Base-by-base conservation (phyloP, 2,888 invertebrate genomes). In the Callosobruchus maculatus region DNA sequence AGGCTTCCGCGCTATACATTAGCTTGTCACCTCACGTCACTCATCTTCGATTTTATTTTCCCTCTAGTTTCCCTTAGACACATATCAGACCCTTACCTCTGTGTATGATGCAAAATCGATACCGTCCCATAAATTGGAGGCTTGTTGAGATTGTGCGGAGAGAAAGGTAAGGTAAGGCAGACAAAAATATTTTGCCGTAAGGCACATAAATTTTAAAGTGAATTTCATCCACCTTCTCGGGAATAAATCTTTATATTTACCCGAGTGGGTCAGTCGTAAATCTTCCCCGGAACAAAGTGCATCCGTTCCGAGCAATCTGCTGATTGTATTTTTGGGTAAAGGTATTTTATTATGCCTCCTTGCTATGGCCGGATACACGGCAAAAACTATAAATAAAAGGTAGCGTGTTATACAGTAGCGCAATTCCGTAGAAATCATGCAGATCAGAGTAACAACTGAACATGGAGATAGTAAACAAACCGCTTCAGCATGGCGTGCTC, bases 121-220 rank as follows among this genome's bases (percentile, higher is more conserved):
- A 49, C 13, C 49, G 1, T 49, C 49, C 13, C 49, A 69, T 21
- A 69, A 69, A 69, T 7, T 18, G 4, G 9, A n/a, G 26, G 4
- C 26, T 21, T 21, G 70, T 22, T 69, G 26, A 31, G 21, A 72
- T 21, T 22, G 30, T n/a, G n/a, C n/a, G n/a, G n/a, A n/a, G n/a
- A n/a, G n/a, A n/a, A n/a, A n/a, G 66, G 1, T 2, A 72, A 72
- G 66, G 73, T 68, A 74, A 70, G 74, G 9, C 66, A 68, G 13
- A 31, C 72, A 74, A 70, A 66, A 30, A 71, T 69, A 22, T 22
- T 49, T 30, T 30, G 18, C 21, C 21, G 13, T 22, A 22, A 30
- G 31, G 22, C 71, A 71, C 30, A 71, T 21, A 30, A 30, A 71
- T 71, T 22, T 49, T 49, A 49, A 49, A 49, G 49, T 49, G 49